Evolutionary conservation across 2,888 invertebrate genomes (phyloP), one percentile per base, ranked within the genome.

Genomic region (Norana najaformis): DNA sequence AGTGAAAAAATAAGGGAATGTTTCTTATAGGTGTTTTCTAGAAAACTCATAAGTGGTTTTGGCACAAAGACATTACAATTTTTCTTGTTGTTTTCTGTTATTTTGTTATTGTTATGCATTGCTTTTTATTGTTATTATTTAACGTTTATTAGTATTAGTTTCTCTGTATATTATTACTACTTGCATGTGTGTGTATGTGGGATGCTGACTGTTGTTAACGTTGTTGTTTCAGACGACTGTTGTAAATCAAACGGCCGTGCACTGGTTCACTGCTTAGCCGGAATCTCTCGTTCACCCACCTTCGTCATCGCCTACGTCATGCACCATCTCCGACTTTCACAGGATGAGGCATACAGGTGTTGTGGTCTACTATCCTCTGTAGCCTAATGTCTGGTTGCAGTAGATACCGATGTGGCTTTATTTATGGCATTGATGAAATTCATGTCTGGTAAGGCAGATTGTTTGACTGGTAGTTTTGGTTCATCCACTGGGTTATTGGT

Each of bases 301-400:
- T 94, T 96, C 89, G 96, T 96, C 91, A 96, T 96, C 90, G 96
- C 96, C 35, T 96, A 96, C 93, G 95, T 96, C 91, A 96, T 96
- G 96, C 94, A 95, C 90, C 94, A 95, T 92, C 94, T 95, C 91
- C 94, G 94, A 91, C 94, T 96, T 95, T 94, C 95, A 88, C 95
- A 95, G 35, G 96, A 96, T 92, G 96, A 96, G 92, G 96, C 96
- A 30, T 96, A 96, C 93, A 95, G 95, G 96, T 96, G 37, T 6
- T 37, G 1, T 35, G 36, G 37, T 20, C 36, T 35, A 85, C 85
- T 35, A n/a, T 2, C 13, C 47, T 47, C 23, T 23, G 3, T 23
- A 47, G 47, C 20, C 47, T 47, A 1, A 47, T 53, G 30, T 69
- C n/a, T 69, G 69, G 69, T n/a, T 69, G 69, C 69, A 69, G 69